Evolutionary conservation across 2,113 vertebrate species (phyloP).

Genomic region (Speoplatyrhinus poulsoni): DNA sequence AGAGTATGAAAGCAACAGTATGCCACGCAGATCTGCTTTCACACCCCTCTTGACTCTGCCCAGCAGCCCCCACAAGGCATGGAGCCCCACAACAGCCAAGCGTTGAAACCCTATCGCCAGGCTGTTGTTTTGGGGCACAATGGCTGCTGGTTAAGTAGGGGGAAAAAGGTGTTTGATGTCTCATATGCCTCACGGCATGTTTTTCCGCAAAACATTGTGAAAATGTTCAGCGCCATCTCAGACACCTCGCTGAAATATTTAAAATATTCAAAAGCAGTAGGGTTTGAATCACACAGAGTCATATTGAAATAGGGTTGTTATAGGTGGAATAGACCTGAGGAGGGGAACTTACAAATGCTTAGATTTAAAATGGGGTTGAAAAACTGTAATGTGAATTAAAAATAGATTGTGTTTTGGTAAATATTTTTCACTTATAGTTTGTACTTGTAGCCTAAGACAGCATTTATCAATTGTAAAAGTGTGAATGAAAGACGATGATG

Average conservation of each 20-base stretch:
- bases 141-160: conserved; percentile 54
- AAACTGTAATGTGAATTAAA: too few relatives aligned
- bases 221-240: conserved; percentile 30
- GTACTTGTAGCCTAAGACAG: too few relatives aligned
- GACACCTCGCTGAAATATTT: conserved; percentile 29
- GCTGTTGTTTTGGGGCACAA: conserved; percentile 71
- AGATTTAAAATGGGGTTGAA: too few relatives aligned
- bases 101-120: conserved; percentile 62
- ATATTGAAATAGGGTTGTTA: too few relatives aligned
- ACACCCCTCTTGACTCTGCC: conserved; percentile 46
- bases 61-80: conserved; percentile 49
- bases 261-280: neutral
- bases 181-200: conserved; percentile 38
- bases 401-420: too few relatives aligned
- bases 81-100: conserved; percentile 40
- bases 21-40: conserved; percentile 70
- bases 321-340: too few relatives aligned
- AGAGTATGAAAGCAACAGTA: conserved; percentile 63
- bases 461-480: too few relatives aligned
- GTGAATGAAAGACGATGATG: too few relatives aligned
- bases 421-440: too few relatives aligned
- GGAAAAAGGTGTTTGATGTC: conserved; percentile 49
- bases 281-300: too few relatives aligned
- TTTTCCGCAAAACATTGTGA: conserved; percentile 24
- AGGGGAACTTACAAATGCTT: too few relatives aligned